These are phyloP conservation scores for Scaptomyza caliginosa DNA, from an alignment of 2,888 invertebrate species.

Conservation along the genomic window DNA sequence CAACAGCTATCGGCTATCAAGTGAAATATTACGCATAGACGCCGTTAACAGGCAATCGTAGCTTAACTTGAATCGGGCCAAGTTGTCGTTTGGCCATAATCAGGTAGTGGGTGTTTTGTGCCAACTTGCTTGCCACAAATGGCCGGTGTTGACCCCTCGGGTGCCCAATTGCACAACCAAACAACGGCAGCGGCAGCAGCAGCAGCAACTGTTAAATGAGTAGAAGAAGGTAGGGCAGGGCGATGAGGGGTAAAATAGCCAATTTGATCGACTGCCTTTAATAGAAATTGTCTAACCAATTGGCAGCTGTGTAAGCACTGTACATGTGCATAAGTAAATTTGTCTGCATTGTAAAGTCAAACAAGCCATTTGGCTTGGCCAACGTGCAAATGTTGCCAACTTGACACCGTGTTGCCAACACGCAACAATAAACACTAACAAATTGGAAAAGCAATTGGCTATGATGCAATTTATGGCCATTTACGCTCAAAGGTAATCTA, in stretches of 20 bases:
- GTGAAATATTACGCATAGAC: constrained; percentile 43
- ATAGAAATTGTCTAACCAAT: constrained; percentile 58
- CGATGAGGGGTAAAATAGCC: background rate
- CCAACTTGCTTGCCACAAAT: constrained; percentile 41
- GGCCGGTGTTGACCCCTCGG: constrained; percentile 68
- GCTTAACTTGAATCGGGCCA: background rate
- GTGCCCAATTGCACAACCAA: constrained; percentile 51
- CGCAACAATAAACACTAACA: constrained; percentile 29
- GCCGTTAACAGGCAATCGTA: constrained; percentile 16
- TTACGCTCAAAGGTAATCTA: constrained; percentile 5
- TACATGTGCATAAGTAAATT: constrained; percentile 55
- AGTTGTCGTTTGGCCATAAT: constrained; percentile 22
- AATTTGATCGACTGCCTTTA: constrained; percentile 64
- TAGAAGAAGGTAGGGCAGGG: background rate
- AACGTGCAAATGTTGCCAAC: constrained; percentile 56
- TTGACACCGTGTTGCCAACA: constrained; percentile 24
- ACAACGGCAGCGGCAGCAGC: constrained; percentile 14
- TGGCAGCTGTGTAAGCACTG: constrained; percentile 50
- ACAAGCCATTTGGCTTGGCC: constrained; percentile 57
- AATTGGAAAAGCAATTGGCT: constrained; percentile 15
- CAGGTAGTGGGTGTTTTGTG: constrained; percentile 43
- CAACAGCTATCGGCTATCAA: background rate
- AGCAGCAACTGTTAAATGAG: no score
- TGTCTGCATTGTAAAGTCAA: constrained; percentile 68
- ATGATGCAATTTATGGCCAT: constrained; percentile 3